Evolutionary conservation across 2,888 invertebrate species (phyloP).

Genomic region (Lasioglossum villosulum): DNA sequence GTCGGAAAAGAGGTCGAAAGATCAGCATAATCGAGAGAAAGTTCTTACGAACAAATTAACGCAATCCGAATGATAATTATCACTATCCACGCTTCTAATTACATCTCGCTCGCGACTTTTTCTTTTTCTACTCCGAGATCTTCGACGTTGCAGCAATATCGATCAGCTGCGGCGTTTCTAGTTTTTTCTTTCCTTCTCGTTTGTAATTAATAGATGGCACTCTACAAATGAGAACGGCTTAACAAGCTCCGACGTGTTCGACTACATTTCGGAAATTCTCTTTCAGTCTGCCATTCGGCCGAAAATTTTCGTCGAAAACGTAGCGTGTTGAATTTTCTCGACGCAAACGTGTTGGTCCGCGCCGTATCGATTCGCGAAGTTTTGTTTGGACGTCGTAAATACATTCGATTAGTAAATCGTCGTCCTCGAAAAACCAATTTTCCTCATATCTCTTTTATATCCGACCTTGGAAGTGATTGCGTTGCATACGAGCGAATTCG

Average conservation of each 20-base stretch:
- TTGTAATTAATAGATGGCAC: slow-evolving; percentile 45
- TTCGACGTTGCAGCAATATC: slow-evolving; percentile 48
- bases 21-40: not conserved
- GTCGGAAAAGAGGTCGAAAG: not conserved
- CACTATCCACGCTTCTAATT: slow-evolving; percentile 25
- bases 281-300: not conserved
- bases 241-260: not conserved
- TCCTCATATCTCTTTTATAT: no score
- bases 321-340: not conserved
- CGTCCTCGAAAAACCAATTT: no score
- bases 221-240: slow-evolving; percentile 9
- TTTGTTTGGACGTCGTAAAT: not conserved
- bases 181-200: slow-evolving; percentile 5
- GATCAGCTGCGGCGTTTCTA: slow-evolving; percentile 28
- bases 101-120: slow-evolving; percentile 13
- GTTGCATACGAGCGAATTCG: no score
- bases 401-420: not conserved
- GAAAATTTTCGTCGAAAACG: not conserved
- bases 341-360: no score
- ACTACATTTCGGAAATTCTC: not conserved
- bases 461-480: no score
- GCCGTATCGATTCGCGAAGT: not conserved
- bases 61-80: slow-evolving; percentile 1
- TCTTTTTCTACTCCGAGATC: not conserved
- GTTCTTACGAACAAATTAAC: not conserved